phyloP scores from a whole-genome alignment of 2,888 invertebrate genomes.

The Pogonocherus hispidulus region DNA sequence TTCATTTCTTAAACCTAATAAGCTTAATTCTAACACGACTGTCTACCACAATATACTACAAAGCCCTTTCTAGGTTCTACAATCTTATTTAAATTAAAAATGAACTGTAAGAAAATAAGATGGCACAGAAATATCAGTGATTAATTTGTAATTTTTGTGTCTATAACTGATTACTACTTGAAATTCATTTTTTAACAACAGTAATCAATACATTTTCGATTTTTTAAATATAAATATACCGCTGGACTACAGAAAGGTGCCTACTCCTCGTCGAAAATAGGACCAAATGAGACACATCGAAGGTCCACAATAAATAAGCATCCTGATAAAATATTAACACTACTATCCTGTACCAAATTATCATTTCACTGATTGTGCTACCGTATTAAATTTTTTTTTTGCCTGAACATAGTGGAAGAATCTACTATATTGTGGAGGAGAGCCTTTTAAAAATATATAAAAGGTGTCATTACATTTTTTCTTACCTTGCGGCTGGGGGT shows the following conservation, averaged over 20 bases:
- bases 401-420: not conserved
- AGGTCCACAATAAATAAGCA: too few relatives aligned
- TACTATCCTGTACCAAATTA: slow-evolving; percentile 18
- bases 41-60: slow-evolving; percentile 25
- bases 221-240: too few relatives aligned
- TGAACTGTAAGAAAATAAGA: not conserved
- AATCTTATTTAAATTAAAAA: not conserved
- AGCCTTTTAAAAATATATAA: slow-evolving; percentile 42
- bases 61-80: slow-evolving; percentile 8
- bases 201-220: too few relatives aligned
- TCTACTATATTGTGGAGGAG: slow-evolving; percentile 26
- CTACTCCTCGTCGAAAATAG: too few relatives aligned
- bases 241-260: too few relatives aligned
- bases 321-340: too few relatives aligned
- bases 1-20: not conserved
- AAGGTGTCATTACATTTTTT: slow-evolving; percentile 64
- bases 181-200: too few relatives aligned
- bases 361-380: too few relatives aligned
- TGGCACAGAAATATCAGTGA: not conserved
- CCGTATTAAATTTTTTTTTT: not conserved
- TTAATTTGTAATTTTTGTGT: too few relatives aligned
- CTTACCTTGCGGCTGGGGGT: slow-evolving; percentile 76
- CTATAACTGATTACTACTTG: too few relatives aligned
- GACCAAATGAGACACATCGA: too few relatives aligned
- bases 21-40: slow-evolving; percentile 20